These are phyloP conservation scores for Temnothorax unifasciatus DNA, from an alignment of 2,888 invertebrate genomes.

Conservation along the genomic window DNA sequence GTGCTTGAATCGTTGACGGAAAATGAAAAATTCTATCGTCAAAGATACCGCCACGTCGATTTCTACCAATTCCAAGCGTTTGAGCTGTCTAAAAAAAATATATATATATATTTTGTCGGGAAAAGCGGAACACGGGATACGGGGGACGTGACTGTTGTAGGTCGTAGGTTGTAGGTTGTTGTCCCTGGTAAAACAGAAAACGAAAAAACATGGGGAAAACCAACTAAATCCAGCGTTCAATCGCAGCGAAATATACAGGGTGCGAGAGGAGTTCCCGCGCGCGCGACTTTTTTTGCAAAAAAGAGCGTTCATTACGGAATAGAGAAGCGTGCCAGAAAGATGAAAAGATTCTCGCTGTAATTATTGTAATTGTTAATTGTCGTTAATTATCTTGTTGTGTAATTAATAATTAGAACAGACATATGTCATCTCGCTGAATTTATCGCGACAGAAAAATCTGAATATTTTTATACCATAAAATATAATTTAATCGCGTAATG, in stretches of 20 bases:
- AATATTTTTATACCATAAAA: neutral
- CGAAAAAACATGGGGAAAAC: constrained; percentile 66
- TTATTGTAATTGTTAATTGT: neutral
- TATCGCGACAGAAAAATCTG: neutral
- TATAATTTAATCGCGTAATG: neutral
- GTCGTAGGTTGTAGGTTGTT: constrained; percentile 30
- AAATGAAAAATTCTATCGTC: constrained; percentile 38
- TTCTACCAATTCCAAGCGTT: constrained; percentile 44
- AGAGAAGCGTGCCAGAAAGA: neutral
- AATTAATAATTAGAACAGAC: neutral
- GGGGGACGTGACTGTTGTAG: constrained; percentile 12
- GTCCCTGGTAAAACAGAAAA: constrained; percentile 52
- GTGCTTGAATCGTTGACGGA: neutral
- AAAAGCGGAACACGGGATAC: constrained; percentile 16
- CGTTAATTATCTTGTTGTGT: neutral
- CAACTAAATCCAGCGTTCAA: constrained; percentile 79
- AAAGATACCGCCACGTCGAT: constrained; percentile 51
- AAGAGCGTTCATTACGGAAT: neutral
- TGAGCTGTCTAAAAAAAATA: constrained; percentile 44
- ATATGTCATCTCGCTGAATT: neutral
- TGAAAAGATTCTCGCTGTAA: neutral
- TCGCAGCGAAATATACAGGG: constrained; percentile 78
- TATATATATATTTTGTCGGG: constrained; percentile 8
- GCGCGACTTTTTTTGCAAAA: constrained; percentile 9
- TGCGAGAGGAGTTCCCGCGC: constrained; percentile 37